These are phyloP conservation scores for Nomada fabriciana DNA, from an alignment of 2,888 invertebrate genomes.

Conservation along the genomic window DNA sequence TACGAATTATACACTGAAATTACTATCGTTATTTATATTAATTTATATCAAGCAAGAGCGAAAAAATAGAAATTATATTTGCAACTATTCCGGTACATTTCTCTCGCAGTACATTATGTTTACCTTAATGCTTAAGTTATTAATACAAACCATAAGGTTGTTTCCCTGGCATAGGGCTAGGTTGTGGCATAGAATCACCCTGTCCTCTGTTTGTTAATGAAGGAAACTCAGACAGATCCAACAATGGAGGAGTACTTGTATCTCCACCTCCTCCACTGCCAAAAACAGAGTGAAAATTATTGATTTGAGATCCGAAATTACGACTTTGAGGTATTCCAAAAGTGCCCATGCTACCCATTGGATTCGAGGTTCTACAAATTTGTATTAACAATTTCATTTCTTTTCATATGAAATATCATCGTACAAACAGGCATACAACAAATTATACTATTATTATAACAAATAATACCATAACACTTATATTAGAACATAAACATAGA, in stretches of 20 bases:
- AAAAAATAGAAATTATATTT: not conserved
- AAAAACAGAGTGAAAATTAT: slow-evolving; percentile 92
- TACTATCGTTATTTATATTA: slow-evolving; percentile 17
- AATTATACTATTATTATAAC: not conserved
- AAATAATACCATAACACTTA: not conserved
- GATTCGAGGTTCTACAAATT: slow-evolving; percentile 86
- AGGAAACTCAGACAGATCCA: slow-evolving; percentile 97
- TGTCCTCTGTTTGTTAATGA: slow-evolving; percentile 95
- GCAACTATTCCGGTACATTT: slow-evolving; percentile 9
- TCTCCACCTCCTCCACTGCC: slow-evolving; percentile 89
- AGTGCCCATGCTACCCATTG: slow-evolving; percentile 88
- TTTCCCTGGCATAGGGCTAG: slow-evolving; percentile 94
- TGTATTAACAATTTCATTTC: slow-evolving; percentile 65
- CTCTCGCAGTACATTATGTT: not conserved
- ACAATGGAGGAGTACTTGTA: slow-evolving; percentile 92
- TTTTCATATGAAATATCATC: slow-evolving; percentile 42
- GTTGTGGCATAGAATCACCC: slow-evolving; percentile 91
- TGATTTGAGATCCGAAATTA: slow-evolving; percentile 85
- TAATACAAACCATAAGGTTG: slow-evolving; percentile 93
- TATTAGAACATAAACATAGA: not conserved
- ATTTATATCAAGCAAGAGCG: not conserved
- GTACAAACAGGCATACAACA: not conserved
- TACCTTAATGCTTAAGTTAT: not conserved
- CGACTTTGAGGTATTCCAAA: slow-evolving; percentile 87
- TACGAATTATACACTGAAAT: not conserved